Evolutionary conservation across 2,888 invertebrate genomes (phyloP).

Genomic region (Phragmatobia fuliginosa): DNA sequence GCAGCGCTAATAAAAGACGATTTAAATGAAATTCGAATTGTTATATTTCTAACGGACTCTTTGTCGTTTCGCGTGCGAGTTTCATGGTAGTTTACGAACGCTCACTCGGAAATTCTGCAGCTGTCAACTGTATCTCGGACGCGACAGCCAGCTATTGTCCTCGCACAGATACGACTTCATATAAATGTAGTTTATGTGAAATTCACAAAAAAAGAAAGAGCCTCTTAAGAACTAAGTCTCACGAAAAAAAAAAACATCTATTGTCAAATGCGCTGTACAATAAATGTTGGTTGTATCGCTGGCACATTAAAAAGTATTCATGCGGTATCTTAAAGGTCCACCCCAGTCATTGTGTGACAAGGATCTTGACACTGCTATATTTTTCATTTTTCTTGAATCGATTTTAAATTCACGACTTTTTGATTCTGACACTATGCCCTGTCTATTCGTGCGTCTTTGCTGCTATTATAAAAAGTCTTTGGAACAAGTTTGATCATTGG

Average conservation of each 20-base stretch:
- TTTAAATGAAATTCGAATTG: constrained; percentile 78
- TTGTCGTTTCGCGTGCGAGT: constrained; percentile 75
- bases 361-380: constrained; percentile 80
- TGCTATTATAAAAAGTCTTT: constrained; percentile 51
- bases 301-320: constrained; percentile 87
- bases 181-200: constrained; percentile 85
- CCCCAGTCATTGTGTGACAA: constrained; percentile 73
- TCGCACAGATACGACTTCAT: constrained; percentile 81
- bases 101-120: constrained; percentile 75
- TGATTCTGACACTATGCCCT: constrained; percentile 43
- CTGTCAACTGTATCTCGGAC: constrained; percentile 80
- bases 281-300: constrained; percentile 83
- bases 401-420: constrained; percentile 53
- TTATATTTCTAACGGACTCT: constrained; percentile 76
- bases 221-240: constrained; percentile 79
- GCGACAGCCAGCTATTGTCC: constrained; percentile 78
- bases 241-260: constrained; percentile 74
- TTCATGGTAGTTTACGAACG: constrained; percentile 77
- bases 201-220: constrained; percentile 75
- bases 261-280: constrained; percentile 75
- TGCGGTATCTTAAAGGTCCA: constrained; percentile 80
- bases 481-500: constrained; percentile 63
- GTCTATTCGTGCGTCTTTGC: constrained; percentile 35
- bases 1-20: constrained; percentile 65
- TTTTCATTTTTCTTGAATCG: constrained; percentile 71